These are phyloP conservation scores for Ornithorhynchus anatinus DNA, from an alignment of 2,113 vertebrate genomes.

Conservation along the genomic window DNA sequence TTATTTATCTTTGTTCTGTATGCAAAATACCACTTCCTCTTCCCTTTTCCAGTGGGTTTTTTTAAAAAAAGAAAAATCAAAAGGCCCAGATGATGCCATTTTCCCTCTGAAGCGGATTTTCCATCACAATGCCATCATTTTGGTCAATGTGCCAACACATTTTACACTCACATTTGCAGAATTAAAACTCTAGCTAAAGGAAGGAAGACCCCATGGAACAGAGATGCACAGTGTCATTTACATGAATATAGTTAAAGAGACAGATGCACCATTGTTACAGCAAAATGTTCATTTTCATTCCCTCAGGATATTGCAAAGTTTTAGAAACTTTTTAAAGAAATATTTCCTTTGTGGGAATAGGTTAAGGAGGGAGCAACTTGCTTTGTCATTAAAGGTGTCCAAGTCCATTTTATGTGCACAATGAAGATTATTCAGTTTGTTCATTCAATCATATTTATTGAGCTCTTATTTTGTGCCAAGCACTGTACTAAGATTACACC, in stretches of 20 bases:
- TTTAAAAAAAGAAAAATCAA: neutral
- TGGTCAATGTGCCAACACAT: neutral
- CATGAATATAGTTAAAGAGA: constrained; percentile 11
- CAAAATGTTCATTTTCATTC: constrained; percentile 12
- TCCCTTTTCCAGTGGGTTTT: neutral
- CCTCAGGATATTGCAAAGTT: neutral
- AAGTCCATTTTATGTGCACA: too few species aligned
- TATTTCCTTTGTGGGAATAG: too few species aligned
- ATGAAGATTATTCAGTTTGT: too few species aligned
- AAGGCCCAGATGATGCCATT: neutral
- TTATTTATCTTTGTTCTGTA: constrained; percentile 6
- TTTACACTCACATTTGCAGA: neutral
- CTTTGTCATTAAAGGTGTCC: too few species aligned
- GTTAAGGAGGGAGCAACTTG: too few species aligned
- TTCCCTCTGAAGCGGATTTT: neutral
- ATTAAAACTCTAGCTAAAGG: neutral
- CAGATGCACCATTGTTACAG: constrained; percentile 15
- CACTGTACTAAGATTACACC: too few species aligned
- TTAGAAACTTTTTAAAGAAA: neutral
- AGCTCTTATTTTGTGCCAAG: too few species aligned
- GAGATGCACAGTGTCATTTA: neutral
- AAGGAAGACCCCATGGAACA: neutral
- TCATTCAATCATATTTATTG: too few species aligned
- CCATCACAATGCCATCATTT: neutral
- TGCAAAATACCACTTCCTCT: neutral